Evolutionary conservation across 2,797 vertebrate genomes (phyloP).

Genomic region (Salmo trutta): DNA sequence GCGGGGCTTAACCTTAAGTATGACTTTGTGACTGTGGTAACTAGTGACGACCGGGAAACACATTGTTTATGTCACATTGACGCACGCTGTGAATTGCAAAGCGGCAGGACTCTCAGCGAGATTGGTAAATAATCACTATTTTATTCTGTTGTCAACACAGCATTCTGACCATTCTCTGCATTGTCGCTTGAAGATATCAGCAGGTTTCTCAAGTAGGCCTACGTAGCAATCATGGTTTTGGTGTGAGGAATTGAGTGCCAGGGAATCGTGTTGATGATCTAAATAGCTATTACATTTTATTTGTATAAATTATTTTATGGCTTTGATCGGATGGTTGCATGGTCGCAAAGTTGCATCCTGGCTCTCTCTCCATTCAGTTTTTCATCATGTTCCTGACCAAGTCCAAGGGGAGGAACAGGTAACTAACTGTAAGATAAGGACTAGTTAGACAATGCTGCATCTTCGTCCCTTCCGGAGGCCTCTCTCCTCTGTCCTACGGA

Average conservation of each 20-base stretch:
- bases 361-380: neutral
- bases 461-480: constrained; percentile 50
- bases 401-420: neutral
- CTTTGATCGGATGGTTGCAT: neutral
- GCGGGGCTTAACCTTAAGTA: too few relatives aligned
- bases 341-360: neutral
- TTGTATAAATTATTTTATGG: neutral
- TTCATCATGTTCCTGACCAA: neutral
- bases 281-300: neutral
- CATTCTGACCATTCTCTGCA: neutral
- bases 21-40: too few relatives aligned
- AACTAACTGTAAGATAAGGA: constrained; percentile 5
- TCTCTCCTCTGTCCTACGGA: constrained; percentile 34
- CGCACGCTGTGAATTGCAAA: neutral
- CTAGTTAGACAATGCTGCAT: constrained; percentile 60
- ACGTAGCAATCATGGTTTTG: neutral
- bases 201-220: neutral
- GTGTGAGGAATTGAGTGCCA: too few relatives aligned
- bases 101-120: neutral
- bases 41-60: too few relatives aligned
- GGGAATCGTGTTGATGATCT: neutral
- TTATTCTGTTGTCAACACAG: neutral
- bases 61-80: too few relatives aligned
- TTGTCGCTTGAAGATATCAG: neutral
- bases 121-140: too few relatives aligned